Percentiles rank a stretch among this genome's conserved stretches.
phyloP scores from a whole-genome alignment of 2,888 invertebrate species.

The Lasioglossum leucozonium region DNA sequence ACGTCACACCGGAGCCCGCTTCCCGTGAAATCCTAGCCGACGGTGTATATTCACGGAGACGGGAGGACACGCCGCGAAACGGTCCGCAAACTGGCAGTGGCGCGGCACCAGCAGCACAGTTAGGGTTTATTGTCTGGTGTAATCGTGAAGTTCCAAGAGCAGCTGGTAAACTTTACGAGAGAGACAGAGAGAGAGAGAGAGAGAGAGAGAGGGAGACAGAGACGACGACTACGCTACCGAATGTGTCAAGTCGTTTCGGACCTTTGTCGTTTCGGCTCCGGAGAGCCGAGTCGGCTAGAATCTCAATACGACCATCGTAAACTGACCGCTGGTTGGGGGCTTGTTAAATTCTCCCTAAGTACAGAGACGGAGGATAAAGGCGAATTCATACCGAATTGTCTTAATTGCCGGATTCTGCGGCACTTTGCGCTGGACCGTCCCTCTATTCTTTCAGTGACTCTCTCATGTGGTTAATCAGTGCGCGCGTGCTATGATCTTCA shows the following conservation, averaged over 20 bases:
- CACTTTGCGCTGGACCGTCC: neutral
- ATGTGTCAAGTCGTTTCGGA: conserved; percentile 20
- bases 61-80: neutral
- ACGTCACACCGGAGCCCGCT: neutral
- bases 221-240: neutral
- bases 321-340: conserved; percentile 33
- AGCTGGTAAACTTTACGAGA: conserved; percentile 34
- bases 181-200: too few species aligned
- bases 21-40: neutral
- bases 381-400: neutral
- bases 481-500: neutral
- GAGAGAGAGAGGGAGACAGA: too few species aligned
- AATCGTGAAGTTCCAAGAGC: conserved; percentile 31
- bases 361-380: neutral
- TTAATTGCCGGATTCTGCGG: neutral
- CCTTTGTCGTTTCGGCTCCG: neutral
- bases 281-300: conserved; percentile 13
- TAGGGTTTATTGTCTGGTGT: conserved; percentile 26
- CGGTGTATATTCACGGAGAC: neutral
- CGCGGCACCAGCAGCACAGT: neutral
- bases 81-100: neutral
- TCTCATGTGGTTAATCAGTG: neutral
- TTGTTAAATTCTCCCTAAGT: neutral
- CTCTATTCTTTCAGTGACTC: neutral
- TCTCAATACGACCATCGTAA: conserved; percentile 42